phyloP scores from a whole-genome alignment of 2,797 vertebrate species.

The Nannoperca obscura region DNA sequence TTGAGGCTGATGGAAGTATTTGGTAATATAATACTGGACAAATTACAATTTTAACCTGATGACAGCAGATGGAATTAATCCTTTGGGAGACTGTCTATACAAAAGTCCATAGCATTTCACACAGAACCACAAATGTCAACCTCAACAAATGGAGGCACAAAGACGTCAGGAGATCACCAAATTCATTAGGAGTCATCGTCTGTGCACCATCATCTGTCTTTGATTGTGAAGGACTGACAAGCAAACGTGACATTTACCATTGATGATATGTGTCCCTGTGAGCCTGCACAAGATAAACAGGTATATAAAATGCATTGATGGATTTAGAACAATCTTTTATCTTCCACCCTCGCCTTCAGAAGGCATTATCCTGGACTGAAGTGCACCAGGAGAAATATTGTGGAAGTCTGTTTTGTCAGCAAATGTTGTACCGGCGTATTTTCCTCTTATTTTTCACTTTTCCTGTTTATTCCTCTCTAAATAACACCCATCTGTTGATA shows the following conservation, averaged over 20 bases:
- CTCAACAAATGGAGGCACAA: neutral
- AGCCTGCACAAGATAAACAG: neutral
- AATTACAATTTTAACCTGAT: neutral
- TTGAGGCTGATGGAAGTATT: neutral
- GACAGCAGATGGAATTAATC: neutral
- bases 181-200: neutral
- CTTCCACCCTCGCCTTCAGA: neutral
- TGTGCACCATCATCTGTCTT: neutral
- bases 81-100: neutral
- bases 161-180: neutral
- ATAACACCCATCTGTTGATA: constrained; percentile 60
- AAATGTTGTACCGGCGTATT: constrained; percentile 27
- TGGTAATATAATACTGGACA: neutral
- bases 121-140: neutral
- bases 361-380: constrained; percentile 1
- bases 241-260: too few species aligned
- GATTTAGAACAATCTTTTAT: neutral
- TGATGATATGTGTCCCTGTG: neutral
- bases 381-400: constrained; percentile 11
- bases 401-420: constrained; percentile 29
- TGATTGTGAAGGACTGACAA: neutral
- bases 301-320: neutral
- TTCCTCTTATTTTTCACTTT: neutral
- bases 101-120: neutral
- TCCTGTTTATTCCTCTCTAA: constrained; percentile 53